Base-by-base conservation (phyloP, 2,888 invertebrate species). In the Heliconius aoede region DNA sequence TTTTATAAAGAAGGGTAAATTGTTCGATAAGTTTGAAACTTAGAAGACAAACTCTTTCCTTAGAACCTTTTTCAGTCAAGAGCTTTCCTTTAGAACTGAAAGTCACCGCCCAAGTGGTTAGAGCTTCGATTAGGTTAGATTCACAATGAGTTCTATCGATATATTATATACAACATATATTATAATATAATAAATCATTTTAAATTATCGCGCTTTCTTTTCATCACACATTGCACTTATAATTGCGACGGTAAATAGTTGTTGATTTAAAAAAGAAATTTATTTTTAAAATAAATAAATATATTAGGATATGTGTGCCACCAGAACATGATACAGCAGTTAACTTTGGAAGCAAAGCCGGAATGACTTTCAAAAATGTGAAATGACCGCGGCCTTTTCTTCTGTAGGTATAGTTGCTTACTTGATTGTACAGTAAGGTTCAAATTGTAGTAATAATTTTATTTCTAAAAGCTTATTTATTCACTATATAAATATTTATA, bases 21-120 rank as follows among this genome's bases (percentile, higher is more conserved):
- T 69, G 69, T 73, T 72, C 74, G 60, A 68, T 76, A 28, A 40
- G 71, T 81, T 78, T 75, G 68, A 73, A 80, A 80, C 78, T 81
- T 78, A 65, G 76, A 79, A 77, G 75, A 76, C 79, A 68, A 81
- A 79, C 76, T 79, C 74, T 77, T 80, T 77, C 75, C 71, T 76
- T 73, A 73, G 76, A 74, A 79, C 79, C 80, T 81, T 83, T 83
- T 82, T 80, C 78, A 78, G 79, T 77, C 77, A 76, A 83, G 81
- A 85, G 85, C 83, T 83, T 69, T 84, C 83, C 87, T 87, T 85
- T 82, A 86, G 86, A 90, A 90, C 85, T 86, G 86, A 88, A 85
- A 91, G 90, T 91, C 91, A 91, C 90, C 89, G 83, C 86, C 88
- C 84, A 77, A 84, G 83, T 86, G 86, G 88, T 89, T 89, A 88